phyloP scores from a whole-genome alignment of 2,113 vertebrate species.

The Toxotes chatareus region DNA sequence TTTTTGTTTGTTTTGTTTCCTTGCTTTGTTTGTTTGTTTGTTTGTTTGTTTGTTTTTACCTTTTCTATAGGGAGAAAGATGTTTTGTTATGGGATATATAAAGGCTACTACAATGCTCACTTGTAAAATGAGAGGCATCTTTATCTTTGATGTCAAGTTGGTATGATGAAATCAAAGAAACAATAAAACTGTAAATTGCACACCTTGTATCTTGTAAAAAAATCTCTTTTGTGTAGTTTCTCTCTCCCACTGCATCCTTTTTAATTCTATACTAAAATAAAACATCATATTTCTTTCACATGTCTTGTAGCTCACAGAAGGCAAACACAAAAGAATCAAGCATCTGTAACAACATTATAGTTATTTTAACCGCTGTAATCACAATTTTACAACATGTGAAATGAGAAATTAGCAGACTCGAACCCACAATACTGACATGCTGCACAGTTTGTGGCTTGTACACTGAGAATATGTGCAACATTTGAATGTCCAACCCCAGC shows the following conservation, averaged over 20 bases:
- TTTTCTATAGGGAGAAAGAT: constrained; percentile 58
- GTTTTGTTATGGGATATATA: constrained; percentile 72
- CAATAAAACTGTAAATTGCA: constrained; percentile 73
- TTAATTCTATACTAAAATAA: background rate
- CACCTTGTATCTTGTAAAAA: background rate
- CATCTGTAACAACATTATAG: background rate
- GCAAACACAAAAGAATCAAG: background rate
- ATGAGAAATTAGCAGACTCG: background rate
- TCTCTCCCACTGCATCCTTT: background rate
- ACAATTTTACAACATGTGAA: background rate
- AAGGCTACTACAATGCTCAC: constrained; percentile 33
- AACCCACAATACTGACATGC: background rate
- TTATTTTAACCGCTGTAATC: background rate
- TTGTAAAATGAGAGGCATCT: constrained; percentile 48
- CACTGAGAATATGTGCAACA: constrained; percentile 11
- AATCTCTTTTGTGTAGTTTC: background rate
- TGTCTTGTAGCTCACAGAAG: background rate
- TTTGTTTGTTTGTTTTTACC: constrained; percentile 22
- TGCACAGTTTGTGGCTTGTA: background rate
- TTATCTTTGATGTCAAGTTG: constrained; percentile 54
- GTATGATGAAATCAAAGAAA: constrained; percentile 69
- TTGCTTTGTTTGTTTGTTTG: constrained; percentile 7
- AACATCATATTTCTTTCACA: background rate
- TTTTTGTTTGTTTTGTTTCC: background rate
- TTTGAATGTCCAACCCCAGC: constrained; percentile 33